Evolutionary conservation across 1,140 invertebrate species (phyloP), one percentile per base, ranked within the genome.

Genomic region (Drosophila mojavensis): DNA sequence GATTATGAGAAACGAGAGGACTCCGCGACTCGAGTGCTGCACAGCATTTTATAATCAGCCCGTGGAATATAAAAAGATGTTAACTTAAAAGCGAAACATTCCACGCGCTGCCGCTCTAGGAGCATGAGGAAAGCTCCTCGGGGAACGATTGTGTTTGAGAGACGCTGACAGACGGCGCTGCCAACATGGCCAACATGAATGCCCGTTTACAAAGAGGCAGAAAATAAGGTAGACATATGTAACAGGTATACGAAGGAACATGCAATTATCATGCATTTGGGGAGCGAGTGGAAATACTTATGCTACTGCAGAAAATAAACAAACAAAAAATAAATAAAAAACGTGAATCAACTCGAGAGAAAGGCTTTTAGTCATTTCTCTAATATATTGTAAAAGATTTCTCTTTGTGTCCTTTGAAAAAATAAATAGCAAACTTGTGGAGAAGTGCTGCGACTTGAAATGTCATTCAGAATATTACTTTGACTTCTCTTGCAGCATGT

Each of bases 1-100:
- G 78, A 86, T 85, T 85, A 85, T 75, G 82, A 72, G 55, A 77
- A 70, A 60, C 64, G 69, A 61, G 56, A 67, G 47, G 30, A 69
- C 72, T 75, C 43, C 26, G 17, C 54, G 47, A 53, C 33, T 48
- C 28, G 62, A 64, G 68, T 81, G 78, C 47, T 60, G 20, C 54
- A 33, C n/a, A 39, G 26, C 53, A 10, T 50, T 61, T 81, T 50
- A 26, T 61, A 81, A 82, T 75, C 71, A 63, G 51, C 26, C 33
- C n/a, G 28, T 17, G 33, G 33, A n/a, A 26, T 41, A 54, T 28
- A 11, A 11, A 67, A 50, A 67, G 24, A 68, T 48, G 51, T 24
- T 11, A 11, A 41, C 60, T 64, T 56, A 28, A 39, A 60, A 48
- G 58, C 58, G 45, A 39, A 39, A 13, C 43, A 47, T 47, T 47